phyloP scores from a whole-genome alignment of 35 echinoderm and acorn worm species.

The Apostichopus parvimensis region DNA sequence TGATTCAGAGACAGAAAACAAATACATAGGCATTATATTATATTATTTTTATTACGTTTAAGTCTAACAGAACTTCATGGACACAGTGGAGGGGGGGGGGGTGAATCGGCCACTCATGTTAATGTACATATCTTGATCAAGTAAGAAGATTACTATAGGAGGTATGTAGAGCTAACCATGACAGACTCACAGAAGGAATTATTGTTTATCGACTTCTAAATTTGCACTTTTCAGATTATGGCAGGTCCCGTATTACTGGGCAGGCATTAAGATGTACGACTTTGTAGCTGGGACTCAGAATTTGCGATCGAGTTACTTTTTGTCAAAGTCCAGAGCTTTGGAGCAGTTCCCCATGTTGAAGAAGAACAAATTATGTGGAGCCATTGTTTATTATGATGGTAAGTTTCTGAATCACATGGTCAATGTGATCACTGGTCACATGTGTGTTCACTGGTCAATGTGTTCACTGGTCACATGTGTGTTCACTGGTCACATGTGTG shows the following conservation, averaged over 20 bases:
- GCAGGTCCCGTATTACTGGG: slow-evolving; percentile 98
- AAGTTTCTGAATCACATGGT: neutral
- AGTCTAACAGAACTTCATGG: too few relatives aligned
- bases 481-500: too few relatives aligned
- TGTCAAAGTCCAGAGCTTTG: slow-evolving; percentile 83
- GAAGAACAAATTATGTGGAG: slow-evolving; percentile 85
- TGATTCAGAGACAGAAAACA: too few relatives aligned
- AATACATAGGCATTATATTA: too few relatives aligned
- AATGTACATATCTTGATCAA: neutral
- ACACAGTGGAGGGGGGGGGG: too few relatives aligned
- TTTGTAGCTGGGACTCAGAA: slow-evolving; percentile 86
- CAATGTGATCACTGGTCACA: too few relatives aligned
- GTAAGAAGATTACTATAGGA: neutral
- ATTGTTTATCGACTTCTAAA: too few relatives aligned
- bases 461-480: too few relatives aligned
- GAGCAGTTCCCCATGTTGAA: slow-evolving; percentile 99
- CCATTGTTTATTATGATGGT: slow-evolving; percentile 99
- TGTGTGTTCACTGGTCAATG: too few relatives aligned
- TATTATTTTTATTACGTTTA: too few relatives aligned
- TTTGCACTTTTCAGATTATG: slow-evolving; percentile 64
- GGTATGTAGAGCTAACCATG: neutral
- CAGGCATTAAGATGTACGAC: slow-evolving; percentile 98
- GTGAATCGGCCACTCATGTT: neutral
- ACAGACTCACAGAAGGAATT: neutral
- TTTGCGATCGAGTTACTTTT: slow-evolving; percentile 80